Evolutionary conservation across 2,888 invertebrate species (phyloP).

Genomic region (Bhutanitis thaidina): DNA sequence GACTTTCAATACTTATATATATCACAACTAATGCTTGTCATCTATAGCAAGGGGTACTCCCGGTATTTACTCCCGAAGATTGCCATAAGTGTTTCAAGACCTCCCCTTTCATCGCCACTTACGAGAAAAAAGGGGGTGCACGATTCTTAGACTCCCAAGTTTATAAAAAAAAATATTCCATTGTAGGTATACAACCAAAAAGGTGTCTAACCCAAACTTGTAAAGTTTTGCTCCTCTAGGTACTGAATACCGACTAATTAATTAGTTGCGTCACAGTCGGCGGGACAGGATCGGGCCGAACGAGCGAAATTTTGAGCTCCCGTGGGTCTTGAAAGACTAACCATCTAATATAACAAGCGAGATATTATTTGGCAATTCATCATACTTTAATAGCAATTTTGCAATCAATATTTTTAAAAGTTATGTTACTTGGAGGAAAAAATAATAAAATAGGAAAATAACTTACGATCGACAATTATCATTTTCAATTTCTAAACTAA

Average conservation of each 20-base stretch:
- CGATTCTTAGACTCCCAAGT: no score
- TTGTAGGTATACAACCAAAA: neutral
- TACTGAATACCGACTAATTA: constrained; percentile 13
- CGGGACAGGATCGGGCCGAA: neutral
- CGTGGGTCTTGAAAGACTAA: constrained; percentile 6
- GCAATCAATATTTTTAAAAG: neutral
- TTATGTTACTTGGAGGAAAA: neutral
- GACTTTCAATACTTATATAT: no score
- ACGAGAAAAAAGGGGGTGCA: no score
- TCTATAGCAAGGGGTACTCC: no score
- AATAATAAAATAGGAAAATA: no score
- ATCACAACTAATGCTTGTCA: no score
- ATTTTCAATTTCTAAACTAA: no score
- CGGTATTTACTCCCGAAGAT: no score
- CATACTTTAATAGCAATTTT: neutral
- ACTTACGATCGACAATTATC: no score
- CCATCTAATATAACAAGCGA: constrained; percentile 1
- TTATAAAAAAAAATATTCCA: no score
- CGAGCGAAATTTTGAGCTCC: constrained; percentile 1
- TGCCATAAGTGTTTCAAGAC: no score
- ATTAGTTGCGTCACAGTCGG: constrained; percentile 12
- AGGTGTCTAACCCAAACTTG: constrained; percentile 5
- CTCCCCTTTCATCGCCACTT: no score
- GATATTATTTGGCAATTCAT: constrained; percentile 4
- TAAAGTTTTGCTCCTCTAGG: constrained; percentile 1